These are phyloP conservation scores for Macropis europaea DNA, from an alignment of 2,888 invertebrate species.

Conservation along the genomic window DNA sequence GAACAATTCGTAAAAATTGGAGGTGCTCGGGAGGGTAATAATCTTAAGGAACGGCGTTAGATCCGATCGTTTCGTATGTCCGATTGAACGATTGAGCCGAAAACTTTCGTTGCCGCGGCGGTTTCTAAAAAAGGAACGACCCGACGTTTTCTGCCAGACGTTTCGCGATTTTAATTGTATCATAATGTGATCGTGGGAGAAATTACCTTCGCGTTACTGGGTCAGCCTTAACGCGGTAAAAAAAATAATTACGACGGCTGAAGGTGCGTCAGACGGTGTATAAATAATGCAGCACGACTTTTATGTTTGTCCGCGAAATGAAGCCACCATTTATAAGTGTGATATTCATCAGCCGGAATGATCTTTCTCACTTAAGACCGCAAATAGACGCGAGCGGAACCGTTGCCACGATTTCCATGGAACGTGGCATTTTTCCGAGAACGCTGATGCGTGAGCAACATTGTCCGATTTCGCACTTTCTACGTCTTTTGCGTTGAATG, in stretches of 20 bases:
- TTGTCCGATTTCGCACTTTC: background rate
- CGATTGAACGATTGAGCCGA: too few relatives aligned
- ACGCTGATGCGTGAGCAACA: background rate
- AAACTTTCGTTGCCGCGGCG: too few relatives aligned
- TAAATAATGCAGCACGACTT: slow-evolving; percentile 17
- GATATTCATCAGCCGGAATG: slow-evolving; percentile 1
- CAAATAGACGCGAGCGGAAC: background rate
- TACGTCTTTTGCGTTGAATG: too few relatives aligned
- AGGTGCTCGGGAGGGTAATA: background rate
- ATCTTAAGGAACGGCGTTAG: background rate
- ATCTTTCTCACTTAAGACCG: background rate
- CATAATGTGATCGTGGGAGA: background rate
- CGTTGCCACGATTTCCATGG: background rate
- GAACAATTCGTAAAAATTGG: slow-evolving; percentile 9
- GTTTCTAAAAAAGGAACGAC: slow-evolving; percentile 25
- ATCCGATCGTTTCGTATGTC: background rate
- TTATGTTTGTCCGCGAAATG: background rate
- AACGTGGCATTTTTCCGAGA: background rate
- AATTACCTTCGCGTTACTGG: slow-evolving; percentile 19
- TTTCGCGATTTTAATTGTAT: slow-evolving; percentile 10
- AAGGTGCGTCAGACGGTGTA: background rate
- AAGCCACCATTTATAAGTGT: slow-evolving; percentile 8
- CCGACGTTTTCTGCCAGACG: background rate
- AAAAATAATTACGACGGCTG: slow-evolving; percentile 14
- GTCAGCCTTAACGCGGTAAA: background rate